phyloP scores from a whole-genome alignment of 2,888 invertebrate genomes.

The Microctonus hyperodae region DNA sequence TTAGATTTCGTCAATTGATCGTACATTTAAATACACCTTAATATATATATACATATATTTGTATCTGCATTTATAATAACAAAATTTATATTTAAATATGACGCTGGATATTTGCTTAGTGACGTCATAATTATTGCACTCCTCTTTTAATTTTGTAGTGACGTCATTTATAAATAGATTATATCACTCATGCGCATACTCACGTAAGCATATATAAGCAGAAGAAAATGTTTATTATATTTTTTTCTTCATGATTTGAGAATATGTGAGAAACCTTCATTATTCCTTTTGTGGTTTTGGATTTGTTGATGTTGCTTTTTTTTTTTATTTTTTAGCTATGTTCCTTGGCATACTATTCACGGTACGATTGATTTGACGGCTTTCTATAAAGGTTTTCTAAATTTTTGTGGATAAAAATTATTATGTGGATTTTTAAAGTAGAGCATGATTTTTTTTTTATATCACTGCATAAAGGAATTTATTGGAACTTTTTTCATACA shows the following conservation, averaged over 20 bases:
- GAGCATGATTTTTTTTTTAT: not conserved
- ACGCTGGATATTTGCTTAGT: not conserved
- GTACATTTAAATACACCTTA: no score
- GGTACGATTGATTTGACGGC: not conserved
- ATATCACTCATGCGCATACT: not conserved
- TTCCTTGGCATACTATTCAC: constrained; percentile 21
- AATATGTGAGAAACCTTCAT: not conserved
- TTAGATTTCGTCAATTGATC: not conserved
- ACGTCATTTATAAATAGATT: not conserved
- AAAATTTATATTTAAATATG: not conserved
- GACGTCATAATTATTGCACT: not conserved
- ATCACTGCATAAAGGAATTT: constrained; percentile 24
- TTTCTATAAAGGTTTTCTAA: not conserved
- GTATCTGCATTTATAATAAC: no score
- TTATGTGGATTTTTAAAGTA: not conserved
- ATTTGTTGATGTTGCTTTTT: not conserved
- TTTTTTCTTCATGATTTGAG: not conserved
- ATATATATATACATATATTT: not conserved
- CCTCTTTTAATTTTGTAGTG: not conserved
- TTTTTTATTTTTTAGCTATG: not conserved
- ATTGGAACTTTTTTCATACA: constrained; percentile 18
- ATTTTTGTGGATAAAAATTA: not conserved
- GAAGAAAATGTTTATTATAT: not conserved
- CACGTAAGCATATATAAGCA: no score
- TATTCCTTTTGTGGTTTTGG: not conserved